These are phyloP conservation scores for Borostomias antarcticus DNA, from an alignment of 2,797 vertebrate genomes.

Conservation along the genomic window DNA sequence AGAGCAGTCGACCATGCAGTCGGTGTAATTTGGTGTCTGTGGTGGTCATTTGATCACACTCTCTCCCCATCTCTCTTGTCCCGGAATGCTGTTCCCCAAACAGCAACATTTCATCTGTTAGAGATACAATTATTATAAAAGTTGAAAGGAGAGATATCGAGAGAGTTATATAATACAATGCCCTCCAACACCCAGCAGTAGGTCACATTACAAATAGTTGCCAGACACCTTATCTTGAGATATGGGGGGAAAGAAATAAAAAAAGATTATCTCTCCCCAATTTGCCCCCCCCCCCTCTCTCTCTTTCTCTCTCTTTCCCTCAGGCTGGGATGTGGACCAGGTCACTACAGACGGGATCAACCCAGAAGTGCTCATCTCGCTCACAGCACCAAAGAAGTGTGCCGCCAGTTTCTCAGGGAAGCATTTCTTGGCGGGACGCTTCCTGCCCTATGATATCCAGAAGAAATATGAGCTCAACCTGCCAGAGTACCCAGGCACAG, in stretches of 20 bases:
- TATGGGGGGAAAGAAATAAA: not conserved
- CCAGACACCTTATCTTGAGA: not conserved
- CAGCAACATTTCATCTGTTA: conserved; percentile 20
- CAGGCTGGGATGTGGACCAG: conserved; percentile 89
- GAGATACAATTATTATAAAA: not conserved
- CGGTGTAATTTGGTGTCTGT: conserved; percentile 13
- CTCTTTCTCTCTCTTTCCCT: conserved; percentile 6
- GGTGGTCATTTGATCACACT: conserved; percentile 10
- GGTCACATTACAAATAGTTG: not conserved
- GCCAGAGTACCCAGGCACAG: conserved; percentile 88
- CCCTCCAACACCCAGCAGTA: not conserved
- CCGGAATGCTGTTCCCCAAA: not conserved
- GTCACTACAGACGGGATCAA: conserved; percentile 82
- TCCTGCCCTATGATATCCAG: conserved; percentile 92
- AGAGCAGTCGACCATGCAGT: conserved; percentile 5
- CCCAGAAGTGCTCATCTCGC: conserved; percentile 91
- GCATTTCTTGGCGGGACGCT: conserved; percentile 92
- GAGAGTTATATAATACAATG: not conserved
- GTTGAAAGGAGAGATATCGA: conserved; percentile 9
- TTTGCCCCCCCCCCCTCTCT: not conserved
- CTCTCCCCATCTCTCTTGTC: not conserved
- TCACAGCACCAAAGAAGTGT: conserved; percentile 89
- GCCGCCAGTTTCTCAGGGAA: conserved; percentile 86
- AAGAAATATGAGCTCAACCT: conserved; percentile 92
- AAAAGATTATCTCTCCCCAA: not conserved